A percentile compares a stretch with the other conserved stretches of the same genome.
These are phyloP conservation scores for Sebastes hopkinsi DNA, from an alignment of 2,797 vertebrate genomes.

Conservation along the genomic window DNA sequence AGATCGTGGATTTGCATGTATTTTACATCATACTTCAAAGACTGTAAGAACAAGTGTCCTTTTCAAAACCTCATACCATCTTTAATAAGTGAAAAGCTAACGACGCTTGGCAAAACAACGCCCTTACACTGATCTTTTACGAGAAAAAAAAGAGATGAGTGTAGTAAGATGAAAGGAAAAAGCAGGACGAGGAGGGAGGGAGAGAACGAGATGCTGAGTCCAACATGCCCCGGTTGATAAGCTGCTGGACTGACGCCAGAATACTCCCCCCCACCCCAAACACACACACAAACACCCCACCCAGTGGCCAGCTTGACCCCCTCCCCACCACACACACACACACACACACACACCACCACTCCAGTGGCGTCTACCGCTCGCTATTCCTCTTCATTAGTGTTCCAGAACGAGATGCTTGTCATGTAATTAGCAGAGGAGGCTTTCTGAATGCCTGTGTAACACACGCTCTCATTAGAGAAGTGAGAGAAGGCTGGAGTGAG, in stretches of 20 bases:
- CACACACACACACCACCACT: slow-evolving; percentile 25
- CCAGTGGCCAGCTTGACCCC: slow-evolving; percentile 36
- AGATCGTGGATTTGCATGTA: background rate
- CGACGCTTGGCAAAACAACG: background rate
- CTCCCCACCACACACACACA: slow-evolving; percentile 16
- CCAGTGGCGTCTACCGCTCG: slow-evolving; percentile 64
- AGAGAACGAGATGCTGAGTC: slow-evolving; percentile 61
- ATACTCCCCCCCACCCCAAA: slow-evolving; percentile 44
- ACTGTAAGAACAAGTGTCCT: background rate
- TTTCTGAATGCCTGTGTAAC: slow-evolving; percentile 71
- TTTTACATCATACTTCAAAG: slow-evolving; percentile 23
- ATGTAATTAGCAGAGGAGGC: slow-evolving; percentile 79
- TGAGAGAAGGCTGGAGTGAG: slow-evolving; percentile 49
- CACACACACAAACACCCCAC: slow-evolving; percentile 36
- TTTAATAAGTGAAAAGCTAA: slow-evolving; percentile 11
- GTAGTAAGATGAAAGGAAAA: slow-evolving; percentile 54
- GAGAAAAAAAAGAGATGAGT: slow-evolving; percentile 8
- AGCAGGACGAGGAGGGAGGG: slow-evolving; percentile 40
- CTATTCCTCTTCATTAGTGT: slow-evolving; percentile 83
- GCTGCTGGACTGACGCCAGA: slow-evolving; percentile 73
- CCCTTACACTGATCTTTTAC: background rate
- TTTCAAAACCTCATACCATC: background rate
- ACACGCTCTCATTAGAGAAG: slow-evolving; percentile 73
- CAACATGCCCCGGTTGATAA: slow-evolving; percentile 76
- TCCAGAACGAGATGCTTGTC: slow-evolving; percentile 78